Evolutionary conservation across 2,888 invertebrate genomes (phyloP).

Genomic region (Cosmia trapezina): DNA sequence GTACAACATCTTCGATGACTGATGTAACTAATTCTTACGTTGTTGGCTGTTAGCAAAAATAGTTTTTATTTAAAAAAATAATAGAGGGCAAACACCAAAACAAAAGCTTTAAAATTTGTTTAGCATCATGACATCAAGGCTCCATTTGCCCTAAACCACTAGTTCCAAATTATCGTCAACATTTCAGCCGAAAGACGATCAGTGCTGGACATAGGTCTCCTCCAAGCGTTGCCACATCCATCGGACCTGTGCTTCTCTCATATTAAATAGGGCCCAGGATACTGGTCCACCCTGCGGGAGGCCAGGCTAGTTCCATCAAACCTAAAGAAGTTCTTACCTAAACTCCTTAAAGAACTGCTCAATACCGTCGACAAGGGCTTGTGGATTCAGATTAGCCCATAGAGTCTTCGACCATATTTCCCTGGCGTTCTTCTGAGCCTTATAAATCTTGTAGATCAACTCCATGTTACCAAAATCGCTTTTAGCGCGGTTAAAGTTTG

Average conservation of each 20-base stretch:
- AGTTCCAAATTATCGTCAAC: too few relatives aligned
- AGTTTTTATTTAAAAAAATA: not conserved
- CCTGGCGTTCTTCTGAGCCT: slow-evolving; percentile 93
- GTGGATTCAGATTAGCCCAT: slow-evolving; percentile 96
- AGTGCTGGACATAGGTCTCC: not conserved
- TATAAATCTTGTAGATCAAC: slow-evolving; percentile 94
- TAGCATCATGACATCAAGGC: too few relatives aligned
- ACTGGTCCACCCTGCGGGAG: too few relatives aligned
- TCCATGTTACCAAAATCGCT: slow-evolving; percentile 93
- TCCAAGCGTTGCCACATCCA: not conserved
- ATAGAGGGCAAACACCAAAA: too few relatives aligned
- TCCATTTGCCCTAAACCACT: too few relatives aligned
- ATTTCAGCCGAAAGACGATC: not conserved
- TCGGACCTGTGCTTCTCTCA: too few relatives aligned
- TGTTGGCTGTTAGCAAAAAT: not conserved
- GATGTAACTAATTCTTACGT: not conserved
- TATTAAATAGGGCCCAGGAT: not conserved
- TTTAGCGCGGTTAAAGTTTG: slow-evolving; percentile 92
- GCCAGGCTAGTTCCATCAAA: not conserved
- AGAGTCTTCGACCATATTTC: slow-evolving; percentile 96
- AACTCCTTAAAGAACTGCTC: slow-evolving; percentile 95
- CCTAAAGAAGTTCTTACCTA: slow-evolving; percentile 73
- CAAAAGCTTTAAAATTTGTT: too few relatives aligned
- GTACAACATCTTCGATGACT: not conserved
- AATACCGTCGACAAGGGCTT: slow-evolving; percentile 95